Base-by-base conservation (phyloP, 2,888 invertebrate species). In the Ennomos erosarius region DNA sequence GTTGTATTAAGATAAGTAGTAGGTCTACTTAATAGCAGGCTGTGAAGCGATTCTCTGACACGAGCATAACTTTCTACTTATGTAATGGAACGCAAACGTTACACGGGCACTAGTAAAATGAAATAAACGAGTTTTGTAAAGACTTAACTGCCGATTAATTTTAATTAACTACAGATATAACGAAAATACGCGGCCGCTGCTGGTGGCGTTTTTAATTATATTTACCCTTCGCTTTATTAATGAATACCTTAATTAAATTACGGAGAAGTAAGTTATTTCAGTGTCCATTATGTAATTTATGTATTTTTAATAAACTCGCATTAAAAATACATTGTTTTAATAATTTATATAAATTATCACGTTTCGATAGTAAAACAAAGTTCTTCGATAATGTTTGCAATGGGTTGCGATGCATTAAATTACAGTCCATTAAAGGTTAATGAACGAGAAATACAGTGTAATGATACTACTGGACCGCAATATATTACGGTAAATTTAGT, bases 171-270 rank as follows among this genome's bases (percentile, higher is more conserved):
- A 54, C 43, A 38, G 39, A 59, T 55, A 54, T 49, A 58, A 52
- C 62, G 61, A 64, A 63, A 55, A 65, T 70, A 48, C 12, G 53
- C 68, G 61, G 39, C 39, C 49, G 16, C 59, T 71, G 69, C 60
- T 65, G 55, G 54, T 71, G 71, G 72, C 76, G 64, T 79, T 82
- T 84, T 82, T 81, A 82, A 84, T 84, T 80, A 78, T 78, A 69
- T 80, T 79, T 79, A 79, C 73, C 64, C 67, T 68, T 66, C 73
- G 70, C 62, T 75, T 76, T 76, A 75, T 11, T 64, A 73, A 77
- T 78, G 75, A 72, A 78, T 76, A 55, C 69, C 76, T 53, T 78
- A 74, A 81, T 80, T 78, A 74, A 79, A 79, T 74, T 76, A 74
- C 52, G 54, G 58, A 36, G 52, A 65, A 67, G 68, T 63, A 60